Conservation (phyloP, 64 coral and sea anemone genomes). For the Porites australiensis region DNA sequence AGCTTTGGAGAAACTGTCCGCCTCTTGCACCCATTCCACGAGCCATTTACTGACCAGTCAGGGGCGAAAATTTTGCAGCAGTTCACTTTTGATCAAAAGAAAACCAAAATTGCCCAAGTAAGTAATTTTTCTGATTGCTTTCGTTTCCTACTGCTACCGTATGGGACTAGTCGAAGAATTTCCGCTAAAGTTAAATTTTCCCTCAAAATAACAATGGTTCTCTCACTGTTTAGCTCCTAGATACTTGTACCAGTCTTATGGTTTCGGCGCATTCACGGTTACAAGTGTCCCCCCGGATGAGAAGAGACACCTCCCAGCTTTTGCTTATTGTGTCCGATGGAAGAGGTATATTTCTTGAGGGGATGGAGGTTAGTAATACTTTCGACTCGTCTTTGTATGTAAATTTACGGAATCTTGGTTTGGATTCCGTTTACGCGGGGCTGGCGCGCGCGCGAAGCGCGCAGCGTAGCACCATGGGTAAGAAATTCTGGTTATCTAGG, state of each 20-base stretch:
- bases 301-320: constrained; percentile 81
- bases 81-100: constrained; percentile 96
- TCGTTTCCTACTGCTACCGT: not conserved
- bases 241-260: constrained; percentile 91
- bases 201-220: too few relatives aligned
- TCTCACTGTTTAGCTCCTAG: constrained; percentile 59
- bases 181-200: not conserved
- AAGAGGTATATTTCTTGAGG: constrained; percentile 93
- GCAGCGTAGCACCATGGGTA: too few relatives aligned
- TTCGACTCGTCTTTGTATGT: too few relatives aligned
- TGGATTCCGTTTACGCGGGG: too few relatives aligned
- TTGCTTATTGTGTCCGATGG: constrained; percentile 96
- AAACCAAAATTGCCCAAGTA: constrained; percentile 98
- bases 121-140: not conserved
- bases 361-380: constrained; percentile 78
- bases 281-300: constrained; percentile 55
- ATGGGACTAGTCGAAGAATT: too few relatives aligned
- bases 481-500: too few relatives aligned
- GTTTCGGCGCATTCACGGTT: constrained; percentile 78
- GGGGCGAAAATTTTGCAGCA: constrained; percentile 91
- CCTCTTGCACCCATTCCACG: constrained; percentile 95
- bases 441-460: too few relatives aligned
- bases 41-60: constrained; percentile 91
- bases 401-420: too few relatives aligned
- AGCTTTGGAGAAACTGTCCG: constrained; percentile 97